These are phyloP conservation scores for Phymorhynchus buccinoides DNA, from an alignment of 1,140 invertebrate species.

Conservation along the genomic window DNA sequence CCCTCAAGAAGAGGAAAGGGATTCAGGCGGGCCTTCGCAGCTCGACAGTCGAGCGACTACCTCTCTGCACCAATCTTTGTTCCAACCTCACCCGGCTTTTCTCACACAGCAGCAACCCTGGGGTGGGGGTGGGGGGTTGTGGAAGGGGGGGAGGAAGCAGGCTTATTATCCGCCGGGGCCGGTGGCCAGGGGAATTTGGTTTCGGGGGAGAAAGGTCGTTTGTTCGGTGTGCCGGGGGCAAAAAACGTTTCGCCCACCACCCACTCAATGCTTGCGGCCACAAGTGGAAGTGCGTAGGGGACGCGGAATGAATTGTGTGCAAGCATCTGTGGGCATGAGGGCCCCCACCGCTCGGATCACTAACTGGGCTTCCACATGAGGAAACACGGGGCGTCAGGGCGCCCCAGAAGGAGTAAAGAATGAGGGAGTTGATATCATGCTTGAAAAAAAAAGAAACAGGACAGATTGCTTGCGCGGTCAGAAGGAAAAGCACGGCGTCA, in stretches of 20 bases:
- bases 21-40: neutral
- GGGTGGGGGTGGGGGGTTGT: too few species aligned
- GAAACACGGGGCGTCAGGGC: too few species aligned
- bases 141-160: neutral
- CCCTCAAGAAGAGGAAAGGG: neutral
- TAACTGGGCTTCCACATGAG: slow-evolving; percentile 37
- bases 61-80: too few species aligned
- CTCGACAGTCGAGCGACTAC: neutral
- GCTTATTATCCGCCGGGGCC: neutral
- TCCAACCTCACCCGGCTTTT: neutral
- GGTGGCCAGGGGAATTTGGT: neutral
- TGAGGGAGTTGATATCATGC: neutral
- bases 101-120: neutral
- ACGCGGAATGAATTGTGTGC: slow-evolving; percentile 34
- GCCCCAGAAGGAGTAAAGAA: neutral
- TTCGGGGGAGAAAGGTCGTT: neutral
- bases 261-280: slow-evolving; percentile 39
- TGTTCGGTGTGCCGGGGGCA: slow-evolving; percentile 39
- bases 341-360: slow-evolving; percentile 40
- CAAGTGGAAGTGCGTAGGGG: slow-evolving; percentile 44
- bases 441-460: neutral
- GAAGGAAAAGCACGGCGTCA: neutral
- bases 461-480: neutral
- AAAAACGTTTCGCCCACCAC: slow-evolving; percentile 30
- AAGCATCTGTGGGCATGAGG: slow-evolving; percentile 31